Evolutionary conservation across 2,888 invertebrate species (phyloP).

Genomic region (Drosophila ustulata): DNA sequence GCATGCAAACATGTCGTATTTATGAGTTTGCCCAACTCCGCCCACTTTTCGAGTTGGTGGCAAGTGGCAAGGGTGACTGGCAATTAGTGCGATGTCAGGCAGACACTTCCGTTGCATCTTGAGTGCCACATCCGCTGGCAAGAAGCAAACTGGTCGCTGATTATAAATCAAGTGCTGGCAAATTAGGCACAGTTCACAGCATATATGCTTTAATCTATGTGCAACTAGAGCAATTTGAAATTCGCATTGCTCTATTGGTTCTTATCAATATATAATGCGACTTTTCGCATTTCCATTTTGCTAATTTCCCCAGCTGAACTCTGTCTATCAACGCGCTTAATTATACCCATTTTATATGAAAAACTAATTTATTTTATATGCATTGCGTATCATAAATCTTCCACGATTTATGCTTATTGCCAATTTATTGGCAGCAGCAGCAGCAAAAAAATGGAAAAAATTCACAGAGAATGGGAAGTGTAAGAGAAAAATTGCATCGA

Average conservation of each 20-base stretch:
- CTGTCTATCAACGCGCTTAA: conserved; percentile 55
- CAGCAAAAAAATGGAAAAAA: conserved; percentile 17
- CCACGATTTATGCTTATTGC: conserved; percentile 73
- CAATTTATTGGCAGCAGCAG: conserved; percentile 69
- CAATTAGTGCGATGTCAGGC: conserved; percentile 69
- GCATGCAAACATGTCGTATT: conserved; percentile 73
- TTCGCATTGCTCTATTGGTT: neutral
- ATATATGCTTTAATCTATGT: conserved; percentile 4
- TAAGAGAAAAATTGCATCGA: conserved; percentile 42
- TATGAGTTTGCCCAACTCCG: conserved; percentile 54
- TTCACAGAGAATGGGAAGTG: conserved; percentile 18
- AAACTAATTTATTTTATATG: conserved; percentile 68
- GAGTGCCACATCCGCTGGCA: conserved; percentile 67
- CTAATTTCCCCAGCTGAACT: conserved; percentile 17
- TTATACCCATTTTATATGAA: conserved; percentile 51
- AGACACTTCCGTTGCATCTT: conserved; percentile 66
- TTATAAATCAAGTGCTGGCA: conserved; percentile 57
- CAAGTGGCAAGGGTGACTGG: conserved; percentile 28
- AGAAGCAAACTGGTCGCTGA: neutral
- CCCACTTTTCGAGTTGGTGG: neutral
- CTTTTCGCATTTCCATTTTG: conserved; percentile 2
- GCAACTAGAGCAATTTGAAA: neutral
- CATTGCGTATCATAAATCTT: conserved; percentile 61
- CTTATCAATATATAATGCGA: conserved; percentile 6
- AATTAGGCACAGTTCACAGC: conserved; percentile 24